Base-by-base conservation (phyloP, 2,113 vertebrate genomes). In the Vulpes vulpes region DNA sequence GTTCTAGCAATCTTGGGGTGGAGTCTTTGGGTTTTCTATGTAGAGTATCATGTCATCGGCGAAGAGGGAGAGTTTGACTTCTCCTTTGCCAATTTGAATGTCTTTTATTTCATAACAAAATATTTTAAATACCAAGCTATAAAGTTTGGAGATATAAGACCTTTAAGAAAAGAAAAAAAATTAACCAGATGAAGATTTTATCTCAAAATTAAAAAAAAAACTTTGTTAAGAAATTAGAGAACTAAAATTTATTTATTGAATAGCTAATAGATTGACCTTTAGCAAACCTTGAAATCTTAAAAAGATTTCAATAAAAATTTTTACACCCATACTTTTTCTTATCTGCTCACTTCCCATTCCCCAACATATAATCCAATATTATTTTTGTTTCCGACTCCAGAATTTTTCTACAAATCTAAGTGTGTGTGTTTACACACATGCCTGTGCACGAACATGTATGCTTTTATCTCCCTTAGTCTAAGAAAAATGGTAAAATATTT, bases 241-340 rank as follows among this genome's bases (percentile, higher is more conserved):
- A 30, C 17, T 59, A 84, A 65, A 88, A 22, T 81, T 53, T 71
- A 6, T 32, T 82, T 92, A 57, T 57, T 82, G 4, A 43, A 57
- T 67, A 74, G 3, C 12, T 84, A 53, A 62, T 78, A 27, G 1
- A 59, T 60, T 30, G 5, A 35, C 3, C n/a, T 55, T 55, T 62
- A 85, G 65, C 32, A 93, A 93, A 20, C 15, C 7, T 89, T 84
- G 17, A 87, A 73, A 71, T 64, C 81, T 55, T n/a, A 25, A 35
- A 89, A 67, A n/a, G 9, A 30, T 55, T 74, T 57, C 20, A 43
- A 5, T 53, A 55, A 80, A 92, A 38, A 69, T 43, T 51, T 65
- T 11, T 15, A n/a, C 23, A 79, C 22, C 3, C 23, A 62, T 78
- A 62, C 8, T 80, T 53, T 84, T 67, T 62, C 38, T 55, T 87